Conservation (phyloP, 2,888 invertebrate genomes). For the Sycophila texana region DNA sequence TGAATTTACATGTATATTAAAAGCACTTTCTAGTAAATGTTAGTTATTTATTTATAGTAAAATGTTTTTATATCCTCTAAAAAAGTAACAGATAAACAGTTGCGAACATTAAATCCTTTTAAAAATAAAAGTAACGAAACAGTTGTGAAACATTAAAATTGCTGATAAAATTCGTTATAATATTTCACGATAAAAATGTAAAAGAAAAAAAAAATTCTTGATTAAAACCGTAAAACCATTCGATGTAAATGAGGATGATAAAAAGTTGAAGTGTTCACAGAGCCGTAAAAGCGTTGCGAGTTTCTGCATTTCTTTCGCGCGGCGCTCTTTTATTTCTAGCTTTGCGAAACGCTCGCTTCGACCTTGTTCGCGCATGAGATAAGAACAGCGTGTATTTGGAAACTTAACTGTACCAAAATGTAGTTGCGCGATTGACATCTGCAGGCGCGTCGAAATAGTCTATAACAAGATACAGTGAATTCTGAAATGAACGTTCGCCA, state of each 20-base stretch:
- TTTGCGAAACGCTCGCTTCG: slow-evolving; percentile 40
- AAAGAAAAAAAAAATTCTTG: background rate
- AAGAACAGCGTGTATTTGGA: slow-evolving; percentile 23
- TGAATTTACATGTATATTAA: no score
- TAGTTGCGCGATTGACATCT: slow-evolving; percentile 7
- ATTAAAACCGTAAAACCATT: background rate
- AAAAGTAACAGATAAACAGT: no score
- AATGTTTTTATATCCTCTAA: no score
- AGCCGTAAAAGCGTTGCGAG: background rate
- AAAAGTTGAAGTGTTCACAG: background rate
- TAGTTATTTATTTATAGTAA: no score
- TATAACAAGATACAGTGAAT: background rate
- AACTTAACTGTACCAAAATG: slow-evolving; percentile 12
- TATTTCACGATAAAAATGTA: background rate
- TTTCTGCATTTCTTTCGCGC: background rate
- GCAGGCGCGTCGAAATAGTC: background rate
- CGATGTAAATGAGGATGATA: background rate
- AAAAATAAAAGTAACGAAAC: background rate
- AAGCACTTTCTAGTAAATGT: no score
- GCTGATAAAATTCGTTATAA: background rate
- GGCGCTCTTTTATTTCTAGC: slow-evolving; percentile 23
- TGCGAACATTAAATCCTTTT: background rate
- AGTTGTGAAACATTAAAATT: background rate
- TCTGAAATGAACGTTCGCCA: slow-evolving; percentile 7
- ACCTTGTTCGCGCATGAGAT: slow-evolving; percentile 42